Base-by-base conservation (phyloP, 2,888 invertebrate species). In the Caenorhabditis drosophilae region DNA sequence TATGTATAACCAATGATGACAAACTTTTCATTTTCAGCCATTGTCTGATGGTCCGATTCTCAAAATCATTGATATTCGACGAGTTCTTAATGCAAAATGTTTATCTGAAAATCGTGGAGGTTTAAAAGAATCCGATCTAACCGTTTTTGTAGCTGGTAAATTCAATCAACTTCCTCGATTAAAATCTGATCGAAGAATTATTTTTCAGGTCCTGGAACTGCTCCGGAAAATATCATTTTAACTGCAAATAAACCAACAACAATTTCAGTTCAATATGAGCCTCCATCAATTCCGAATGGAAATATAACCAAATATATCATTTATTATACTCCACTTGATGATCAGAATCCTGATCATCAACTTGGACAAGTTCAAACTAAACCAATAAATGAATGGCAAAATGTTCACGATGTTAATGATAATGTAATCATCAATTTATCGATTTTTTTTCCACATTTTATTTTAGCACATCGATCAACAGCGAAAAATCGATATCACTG, bases 261-360 rank as follows among this genome's bases (percentile, higher is more conserved):
- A 11, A 81, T 82, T 47, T 66, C 73, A 18, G 79, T 79, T 15
- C 60, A 55, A 15, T 82, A 78, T 71, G 79, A 83, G 40, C 70
- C 77, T 4, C 82, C 82, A 11, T 68, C 67, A 7, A 76, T 80
- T 53, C 73, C 83, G 0, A 82, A 82, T 52, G 82, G 83, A 50
- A 73, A 79, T 45, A 78, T 82, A 51, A 76, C 72, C 16, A 76
- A 80, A 35, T 82, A 82, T 60, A 80, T 83, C 42, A 67, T 82
- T 44, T 82, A 82, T 56, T 82, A 82, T 70, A 81, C 79, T 27
- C 79, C 80, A 12, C 57, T 82, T 18, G 82, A 82, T 48, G 78
- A 82, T 38, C 82, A 82, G 73, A 74, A 78, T 42, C 73, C 73
- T 7, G 63, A 69, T 26, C 62, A 70, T 25, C 80, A 81, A 67